Percentiles rank a stretch among this genome's conserved stretches.
phyloP scores from a whole-genome alignment of 30 jellyfish, hydroid and myxozoan genomes.

The Catostylus mosaicus region DNA sequence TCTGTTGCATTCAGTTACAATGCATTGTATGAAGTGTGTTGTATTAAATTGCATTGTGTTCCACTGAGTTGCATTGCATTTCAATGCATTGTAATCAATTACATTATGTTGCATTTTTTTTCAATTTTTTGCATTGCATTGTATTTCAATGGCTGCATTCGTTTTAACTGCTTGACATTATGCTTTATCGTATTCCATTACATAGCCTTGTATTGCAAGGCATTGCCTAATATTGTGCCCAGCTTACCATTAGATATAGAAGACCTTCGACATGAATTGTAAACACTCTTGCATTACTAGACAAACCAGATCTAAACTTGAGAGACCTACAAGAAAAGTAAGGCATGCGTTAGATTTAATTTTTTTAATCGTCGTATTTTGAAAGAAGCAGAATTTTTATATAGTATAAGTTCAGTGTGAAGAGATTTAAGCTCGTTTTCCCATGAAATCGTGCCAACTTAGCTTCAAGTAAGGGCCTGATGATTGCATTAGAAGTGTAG shows the following conservation, averaged over 20 bases:
- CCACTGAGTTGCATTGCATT: no score
- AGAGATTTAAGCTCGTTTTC: no score
- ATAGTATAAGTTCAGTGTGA: no score
- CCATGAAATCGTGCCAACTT: no score
- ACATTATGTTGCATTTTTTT: not conserved
- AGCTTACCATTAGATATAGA: constrained; percentile 70
- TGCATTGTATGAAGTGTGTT: not conserved
- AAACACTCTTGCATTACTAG: constrained; percentile 70
- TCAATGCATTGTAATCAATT: no score
- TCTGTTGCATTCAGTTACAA: not conserved
- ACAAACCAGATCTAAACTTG: constrained; percentile 56
- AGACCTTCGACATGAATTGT: constrained; percentile 70
- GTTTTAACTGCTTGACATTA: not conserved
- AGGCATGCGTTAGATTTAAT: no score
- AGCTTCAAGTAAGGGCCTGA: no score
- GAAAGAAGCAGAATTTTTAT: no score
- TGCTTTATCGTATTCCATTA: not conserved
- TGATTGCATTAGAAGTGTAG: no score
- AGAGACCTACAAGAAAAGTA: constrained; percentile 38
- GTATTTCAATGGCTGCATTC: not conserved
- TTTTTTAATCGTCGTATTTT: no score
- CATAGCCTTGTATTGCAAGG: not conserved
- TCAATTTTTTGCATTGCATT: not conserved
- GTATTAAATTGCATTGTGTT: not conserved
- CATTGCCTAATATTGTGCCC: not conserved